Conservation (phyloP, 2,113 vertebrate genomes). For the Catharus fuscescens region DNA sequence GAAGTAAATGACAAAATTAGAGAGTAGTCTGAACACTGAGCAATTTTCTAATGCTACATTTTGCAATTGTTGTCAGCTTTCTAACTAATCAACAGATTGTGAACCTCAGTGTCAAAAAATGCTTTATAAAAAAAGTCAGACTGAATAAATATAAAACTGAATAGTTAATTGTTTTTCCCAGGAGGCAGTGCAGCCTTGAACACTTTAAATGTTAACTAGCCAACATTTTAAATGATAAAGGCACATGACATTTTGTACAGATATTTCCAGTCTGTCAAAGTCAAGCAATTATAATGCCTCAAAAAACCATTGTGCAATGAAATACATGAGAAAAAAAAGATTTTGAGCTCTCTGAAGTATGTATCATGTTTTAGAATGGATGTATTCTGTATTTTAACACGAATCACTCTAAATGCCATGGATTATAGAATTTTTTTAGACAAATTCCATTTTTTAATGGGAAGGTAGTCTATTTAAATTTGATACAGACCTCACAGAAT, state of each 20-base stretch:
- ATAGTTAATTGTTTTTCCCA: neutral
- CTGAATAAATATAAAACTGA: neutral
- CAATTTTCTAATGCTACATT: neutral
- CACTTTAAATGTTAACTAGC: neutral
- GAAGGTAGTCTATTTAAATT: neutral
- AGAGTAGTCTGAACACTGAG: neutral
- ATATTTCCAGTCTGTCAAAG: neutral
- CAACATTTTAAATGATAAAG: neutral
- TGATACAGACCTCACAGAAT: neutral
- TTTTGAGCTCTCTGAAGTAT: neutral
- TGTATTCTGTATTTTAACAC: neutral
- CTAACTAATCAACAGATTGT: neutral
- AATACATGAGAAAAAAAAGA: neutral
- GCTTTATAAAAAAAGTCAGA: neutral
- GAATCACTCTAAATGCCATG: neutral
- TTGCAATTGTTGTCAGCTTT: neutral
- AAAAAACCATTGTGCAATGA: neutral
- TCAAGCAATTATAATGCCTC: neutral
- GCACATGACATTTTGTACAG: neutral
- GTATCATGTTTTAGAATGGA: neutral
- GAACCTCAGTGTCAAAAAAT: neutral
- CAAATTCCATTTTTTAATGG: neutral
- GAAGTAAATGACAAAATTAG: neutral
- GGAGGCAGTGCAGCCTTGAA: neutral
- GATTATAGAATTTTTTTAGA: neutral